Evolutionary conservation across 30 jellyfish, hydroid and myxozoan genomes (phyloP).

Genomic region (Aurelia sp.): DNA sequence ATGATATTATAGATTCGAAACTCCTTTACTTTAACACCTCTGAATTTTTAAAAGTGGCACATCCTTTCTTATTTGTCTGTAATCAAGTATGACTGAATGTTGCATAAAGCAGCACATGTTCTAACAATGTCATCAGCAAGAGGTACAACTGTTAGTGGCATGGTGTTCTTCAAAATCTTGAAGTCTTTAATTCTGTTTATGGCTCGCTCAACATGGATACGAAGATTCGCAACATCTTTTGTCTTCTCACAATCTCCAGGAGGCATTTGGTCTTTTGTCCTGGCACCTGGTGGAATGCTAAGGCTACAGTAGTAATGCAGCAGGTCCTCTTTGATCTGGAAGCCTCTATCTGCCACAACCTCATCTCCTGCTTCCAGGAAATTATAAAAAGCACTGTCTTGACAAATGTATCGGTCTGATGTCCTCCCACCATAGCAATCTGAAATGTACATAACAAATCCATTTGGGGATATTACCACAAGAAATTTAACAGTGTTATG

Average conservation of each 20-base stretch:
- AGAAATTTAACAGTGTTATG: conserved; percentile 52
- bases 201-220: conserved; percentile 66
- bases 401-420: conserved; percentile 48
- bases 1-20: background rate
- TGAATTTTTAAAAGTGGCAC: no score
- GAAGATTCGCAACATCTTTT: conserved; percentile 13
- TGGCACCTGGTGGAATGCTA: conserved; percentile 74
- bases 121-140: conserved; percentile 50
- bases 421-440: conserved; percentile 70
- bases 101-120: conserved; percentile 55
- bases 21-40: background rate
- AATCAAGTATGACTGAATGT: conserved; percentile 32
- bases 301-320: conserved; percentile 32
- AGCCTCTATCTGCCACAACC: conserved; percentile 81
- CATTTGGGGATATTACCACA: conserved; percentile 37
- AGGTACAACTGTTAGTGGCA: conserved; percentile 17
- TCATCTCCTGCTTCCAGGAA: conserved; percentile 66
- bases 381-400: conserved; percentile 64
- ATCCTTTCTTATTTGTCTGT: background rate
- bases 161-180: conserved; percentile 44
- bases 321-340: conserved; percentile 67
- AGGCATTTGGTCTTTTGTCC: conserved; percentile 72
- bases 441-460: conserved; percentile 52
- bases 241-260: conserved; percentile 51
- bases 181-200: conserved; percentile 60